A percentile compares a stretch with the other conserved stretches of the same genome.
phyloP scores from a whole-genome alignment of 2,113 vertebrate genomes.

The Plectropomus leopardus region DNA sequence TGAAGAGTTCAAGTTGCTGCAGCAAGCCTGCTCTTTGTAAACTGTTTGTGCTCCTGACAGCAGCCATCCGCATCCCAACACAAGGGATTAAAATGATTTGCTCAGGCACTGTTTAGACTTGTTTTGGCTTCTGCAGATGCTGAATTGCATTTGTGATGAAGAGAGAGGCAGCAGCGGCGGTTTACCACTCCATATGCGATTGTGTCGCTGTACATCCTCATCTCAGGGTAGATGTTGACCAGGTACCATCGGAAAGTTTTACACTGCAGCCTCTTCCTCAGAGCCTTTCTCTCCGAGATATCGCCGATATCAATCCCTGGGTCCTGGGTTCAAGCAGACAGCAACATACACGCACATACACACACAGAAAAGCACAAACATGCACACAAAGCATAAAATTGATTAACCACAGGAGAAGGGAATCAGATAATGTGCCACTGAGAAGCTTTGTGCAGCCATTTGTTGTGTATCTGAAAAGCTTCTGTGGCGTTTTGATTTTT shows the following conservation, averaged over 20 bases:
- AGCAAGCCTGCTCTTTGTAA: conserved; percentile 33
- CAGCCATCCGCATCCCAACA: conserved; percentile 42
- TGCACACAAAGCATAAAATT: conserved; percentile 37
- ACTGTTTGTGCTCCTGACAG: conserved; percentile 45
- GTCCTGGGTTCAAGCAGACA: conserved; percentile 85
- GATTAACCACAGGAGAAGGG: conserved; percentile 31
- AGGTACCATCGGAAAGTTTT: conserved; percentile 99
- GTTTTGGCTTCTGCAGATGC: conserved; percentile 37
- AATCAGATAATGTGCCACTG: conserved; percentile 43
- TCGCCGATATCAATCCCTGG: conserved; percentile 97
- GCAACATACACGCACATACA: conserved; percentile 12
- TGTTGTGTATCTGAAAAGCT: conserved; percentile 41
- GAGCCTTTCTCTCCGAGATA: conserved; percentile 93
- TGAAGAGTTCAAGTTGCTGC: conserved; percentile 30
- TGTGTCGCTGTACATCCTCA: conserved; percentile 97
- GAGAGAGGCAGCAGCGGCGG: not conserved
- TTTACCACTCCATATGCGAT: conserved; percentile 96
- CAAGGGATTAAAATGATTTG: conserved; percentile 58
- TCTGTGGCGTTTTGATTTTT: conserved; percentile 34
- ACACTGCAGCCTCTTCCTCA: conserved; percentile 96
- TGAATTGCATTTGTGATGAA: conserved; percentile 41
- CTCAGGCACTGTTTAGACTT: conserved; percentile 34
- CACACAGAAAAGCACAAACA: conserved; percentile 2
- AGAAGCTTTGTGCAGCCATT: conserved; percentile 36
- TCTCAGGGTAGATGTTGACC: conserved; percentile 97